Evolutionary conservation across 2,888 invertebrate genomes (phyloP), one percentile per base, ranked within the genome.

Genomic region (Habrosyne pyritoides): DNA sequence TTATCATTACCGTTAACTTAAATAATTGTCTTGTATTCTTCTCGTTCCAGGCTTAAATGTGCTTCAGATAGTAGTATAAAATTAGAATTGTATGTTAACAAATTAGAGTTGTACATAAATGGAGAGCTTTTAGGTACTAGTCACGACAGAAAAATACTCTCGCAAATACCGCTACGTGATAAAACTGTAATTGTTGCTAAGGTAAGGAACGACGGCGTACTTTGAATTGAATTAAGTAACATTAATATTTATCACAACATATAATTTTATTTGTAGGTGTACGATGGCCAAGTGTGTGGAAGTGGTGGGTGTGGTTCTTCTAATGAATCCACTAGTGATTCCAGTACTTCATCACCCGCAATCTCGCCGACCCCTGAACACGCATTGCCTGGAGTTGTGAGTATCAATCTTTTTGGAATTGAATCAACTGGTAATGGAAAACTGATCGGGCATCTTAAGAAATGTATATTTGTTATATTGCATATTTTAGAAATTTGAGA

Each of bases 311-410:
- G 91, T 60, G 92, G 92, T 49, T 93, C 93, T 10, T 93, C 93
- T 4, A 93, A 92, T 54, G 99, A 99, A 81, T 98, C 98, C 55
- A 98, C 98, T 77, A 98, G 98, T 56, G 99, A 99, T 84, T 98
- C 98, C 68, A 98, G 98, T 56, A 97, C 98, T 2, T 97, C 98
- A 2, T 98, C 98, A 0, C 98, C 98, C 1, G 98, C 97, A 64
- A 94, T 97, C 79, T 95, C 96, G 0, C 97, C 96, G 71, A 97
- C 98, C 76, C 97, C 97, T 0, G 99, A 99, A 89, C 96, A 95
- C 78, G 95, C 96, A 66, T 89, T 99, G 67, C 99, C 99, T 10
- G 98, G 99, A 57, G 98, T 98, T 72, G 97, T 98, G 83, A 93
- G 95, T 93, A 69, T 28, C 10, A 10, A 21, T 54, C n/a, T 33